Evolutionary conservation across 2,797 vertebrate genomes (phyloP), one percentile per base, ranked within the genome.

Genomic region (Anolis apletophallus): DNA sequence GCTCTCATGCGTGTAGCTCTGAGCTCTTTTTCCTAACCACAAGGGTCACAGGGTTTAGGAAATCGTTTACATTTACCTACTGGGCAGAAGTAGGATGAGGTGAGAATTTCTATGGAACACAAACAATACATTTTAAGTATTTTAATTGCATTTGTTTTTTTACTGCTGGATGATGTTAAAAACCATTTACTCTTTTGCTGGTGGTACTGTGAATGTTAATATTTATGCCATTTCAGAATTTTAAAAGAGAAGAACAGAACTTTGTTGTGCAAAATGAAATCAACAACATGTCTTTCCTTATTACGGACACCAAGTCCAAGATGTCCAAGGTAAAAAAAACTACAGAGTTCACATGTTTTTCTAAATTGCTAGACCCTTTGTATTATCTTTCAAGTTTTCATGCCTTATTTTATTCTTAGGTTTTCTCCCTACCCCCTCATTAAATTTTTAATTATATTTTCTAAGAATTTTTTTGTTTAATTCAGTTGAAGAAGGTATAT

Each of bases 221-320:
- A 21, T 94, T 1, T 91, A 0, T 83, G 76, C 46, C 50, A 67
- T 93, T 94, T 59, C 93, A 99, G 98, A 99, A 99, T 96, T 99
- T 99, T 95, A 99, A 99, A 94, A 97, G 98, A 80, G 98, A 99
- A 93, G 98, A 99, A 80, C 98, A 99, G 95, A 99, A 99, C 91
- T 99, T 99, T 75, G 98, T 99, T 82, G 98, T 99, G 74, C 98
- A 99, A 95, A 99, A 99, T 93, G 98, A 99, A 96, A 99, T 99
- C 96, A 99, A 99, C 96, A 99, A 99, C 87, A 99, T 99, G 98
- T 99, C 98, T 34, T 99, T 99, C 91, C 98, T 99, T 78, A 99
- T 99, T 91, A 98, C 97, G 26, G 98, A 99, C 88, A 98, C 98
- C 83, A 99, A 99, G 94, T 98, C 98, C 76, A 99, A 99, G 95